These are phyloP conservation scores for Drosophila siamana DNA, from an alignment of 2,888 invertebrate species.

Conservation along the genomic window DNA sequence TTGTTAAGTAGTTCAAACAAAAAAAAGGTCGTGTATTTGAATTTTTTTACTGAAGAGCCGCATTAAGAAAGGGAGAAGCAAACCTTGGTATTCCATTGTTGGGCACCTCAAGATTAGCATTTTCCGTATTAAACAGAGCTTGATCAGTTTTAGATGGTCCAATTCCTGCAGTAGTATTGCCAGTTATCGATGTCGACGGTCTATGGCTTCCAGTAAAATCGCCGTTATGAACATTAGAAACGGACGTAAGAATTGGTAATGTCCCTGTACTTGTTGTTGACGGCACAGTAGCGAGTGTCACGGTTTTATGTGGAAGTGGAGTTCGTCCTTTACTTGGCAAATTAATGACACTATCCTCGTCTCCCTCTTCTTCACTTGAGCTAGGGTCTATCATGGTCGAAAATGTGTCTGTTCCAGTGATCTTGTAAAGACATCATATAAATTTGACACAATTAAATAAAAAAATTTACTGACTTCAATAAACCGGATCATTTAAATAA, in stretches of 20 bases:
- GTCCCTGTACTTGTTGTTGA: constrained; percentile 18
- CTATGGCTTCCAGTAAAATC: constrained; percentile 76
- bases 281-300: constrained; percentile 48
- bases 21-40: no score
- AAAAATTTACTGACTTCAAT: not conserved
- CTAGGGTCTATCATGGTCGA: constrained; percentile 95
- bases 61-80: no score
- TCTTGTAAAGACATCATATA: not conserved
- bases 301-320: constrained; percentile 68
- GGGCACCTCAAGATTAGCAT: constrained; percentile 83
- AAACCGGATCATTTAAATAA: no score
- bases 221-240: constrained; percentile 85
- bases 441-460: not conserved
- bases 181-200: constrained; percentile 37
- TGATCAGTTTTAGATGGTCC: constrained; percentile 50
- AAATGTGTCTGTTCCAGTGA: not conserved
- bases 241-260: constrained; percentile 26
- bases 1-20: no score
- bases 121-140: constrained; percentile 66
- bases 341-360: constrained; percentile 91
- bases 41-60: no score
- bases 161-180: constrained; percentile 70
- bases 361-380: constrained; percentile 97
- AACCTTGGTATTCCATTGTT: constrained; percentile 82
- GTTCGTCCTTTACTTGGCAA: constrained; percentile 82